Evolutionary conservation across 1,140 invertebrate species (phyloP).

Genomic region (Caenorhabditis briggsae): DNA sequence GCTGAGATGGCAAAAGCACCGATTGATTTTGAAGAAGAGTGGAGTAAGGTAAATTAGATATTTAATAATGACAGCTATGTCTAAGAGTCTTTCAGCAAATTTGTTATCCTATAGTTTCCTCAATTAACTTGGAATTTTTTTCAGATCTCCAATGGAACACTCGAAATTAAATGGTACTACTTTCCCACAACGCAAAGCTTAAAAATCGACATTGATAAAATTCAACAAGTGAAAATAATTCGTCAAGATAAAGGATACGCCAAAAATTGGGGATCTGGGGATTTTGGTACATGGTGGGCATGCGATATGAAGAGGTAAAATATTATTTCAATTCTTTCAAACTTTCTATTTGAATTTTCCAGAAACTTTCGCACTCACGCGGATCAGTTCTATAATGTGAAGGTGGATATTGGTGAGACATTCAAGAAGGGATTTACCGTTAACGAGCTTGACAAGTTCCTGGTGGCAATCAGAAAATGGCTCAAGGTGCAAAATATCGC

Average conservation of each 20-base stretch:
- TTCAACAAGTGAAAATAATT: not conserved
- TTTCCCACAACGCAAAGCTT: conserved; percentile 21
- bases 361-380: conserved; percentile 35
- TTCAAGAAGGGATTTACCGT: conserved; percentile 49
- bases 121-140: not conserved
- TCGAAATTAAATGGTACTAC: conserved; percentile 23
- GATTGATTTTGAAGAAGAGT: conserved; percentile 24
- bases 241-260: conserved; percentile 21
- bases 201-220: conserved; percentile 32
- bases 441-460: conserved; percentile 16
- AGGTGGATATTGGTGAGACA: conserved; percentile 31
- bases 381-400: conserved; percentile 1
- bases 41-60: conserved; percentile 1
- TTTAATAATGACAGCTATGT: too few species aligned
- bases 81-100: too few species aligned
- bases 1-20: conserved; percentile 17
- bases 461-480: conserved; percentile 9
- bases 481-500: conserved; percentile 5
- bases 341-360: not conserved
- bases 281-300: not conserved
- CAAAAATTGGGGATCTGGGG: conserved; percentile 31
- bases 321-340: not conserved
- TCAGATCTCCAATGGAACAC: conserved; percentile 33
- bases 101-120: too few species aligned
- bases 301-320: conserved; percentile 47